phyloP scores from a whole-genome alignment of 2,113 vertebrate species.

The Xyliphius kryptos region DNA sequence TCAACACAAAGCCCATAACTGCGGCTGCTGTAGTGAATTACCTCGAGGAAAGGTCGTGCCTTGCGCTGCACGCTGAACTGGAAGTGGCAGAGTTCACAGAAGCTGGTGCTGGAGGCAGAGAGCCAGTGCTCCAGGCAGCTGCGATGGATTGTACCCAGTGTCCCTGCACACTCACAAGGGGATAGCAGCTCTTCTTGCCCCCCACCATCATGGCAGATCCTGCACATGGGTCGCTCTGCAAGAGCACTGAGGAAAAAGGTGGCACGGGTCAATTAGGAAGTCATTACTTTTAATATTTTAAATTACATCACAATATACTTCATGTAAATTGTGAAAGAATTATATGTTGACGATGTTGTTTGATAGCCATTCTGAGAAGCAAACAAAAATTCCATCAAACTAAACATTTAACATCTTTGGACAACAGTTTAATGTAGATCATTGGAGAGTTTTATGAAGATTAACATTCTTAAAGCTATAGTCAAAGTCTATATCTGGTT shows the following conservation, averaged over 20 bases:
- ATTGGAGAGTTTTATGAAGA: too few relatives aligned
- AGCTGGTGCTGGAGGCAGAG: conserved; percentile 95
- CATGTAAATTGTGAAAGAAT: too few relatives aligned
- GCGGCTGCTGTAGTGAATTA: conserved; percentile 49
- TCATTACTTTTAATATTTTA: not conserved
- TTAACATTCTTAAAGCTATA: too few relatives aligned
- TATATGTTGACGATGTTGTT: too few relatives aligned
- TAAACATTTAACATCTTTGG: too few relatives aligned
- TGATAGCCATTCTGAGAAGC: too few relatives aligned
- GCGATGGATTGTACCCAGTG: conserved; percentile 87
- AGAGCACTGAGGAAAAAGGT: conserved; percentile 11
- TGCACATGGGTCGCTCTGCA: conserved; percentile 77
- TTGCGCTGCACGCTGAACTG: conserved; percentile 87
- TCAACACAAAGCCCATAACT: conserved; percentile 29
- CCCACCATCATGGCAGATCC: conserved; percentile 88
- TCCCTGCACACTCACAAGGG: conserved; percentile 87
- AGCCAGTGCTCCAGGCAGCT: conserved; percentile 96
- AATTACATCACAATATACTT: not conserved
- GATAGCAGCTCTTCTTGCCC: conserved; percentile 80
- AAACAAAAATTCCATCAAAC: too few relatives aligned
- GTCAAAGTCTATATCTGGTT: too few relatives aligned
- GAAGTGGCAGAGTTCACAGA: conserved; percentile 95
- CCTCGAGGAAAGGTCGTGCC: conserved; percentile 85
- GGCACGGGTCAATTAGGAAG: not conserved
- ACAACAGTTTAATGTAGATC: too few relatives aligned